Conservation (phyloP, 2,888 invertebrate genomes). For the Orthosia gothica region DNA sequence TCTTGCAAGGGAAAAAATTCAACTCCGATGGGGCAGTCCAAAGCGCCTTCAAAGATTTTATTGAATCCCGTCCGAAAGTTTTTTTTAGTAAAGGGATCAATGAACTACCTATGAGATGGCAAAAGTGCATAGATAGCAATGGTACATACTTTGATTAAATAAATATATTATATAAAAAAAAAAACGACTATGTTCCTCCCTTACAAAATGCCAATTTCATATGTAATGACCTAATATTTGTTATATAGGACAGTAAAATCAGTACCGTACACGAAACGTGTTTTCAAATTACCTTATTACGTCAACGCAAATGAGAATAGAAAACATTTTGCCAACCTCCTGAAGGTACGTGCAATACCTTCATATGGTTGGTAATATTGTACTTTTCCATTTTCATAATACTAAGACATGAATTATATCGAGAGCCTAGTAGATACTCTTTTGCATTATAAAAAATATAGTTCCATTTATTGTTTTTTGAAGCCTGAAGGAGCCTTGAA, state of each 20-base stretch:
- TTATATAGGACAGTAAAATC: not conserved
- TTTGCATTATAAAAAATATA: not conserved
- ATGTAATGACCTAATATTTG: too few species aligned
- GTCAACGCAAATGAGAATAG: not conserved
- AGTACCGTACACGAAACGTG: not conserved
- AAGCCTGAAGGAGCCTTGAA: not conserved
- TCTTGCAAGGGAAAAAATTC: too few species aligned
- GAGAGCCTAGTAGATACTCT: not conserved
- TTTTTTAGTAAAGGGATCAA: too few species aligned
- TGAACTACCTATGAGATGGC: too few species aligned
- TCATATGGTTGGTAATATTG: not conserved
- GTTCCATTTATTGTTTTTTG: not conserved
- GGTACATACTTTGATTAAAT: too few species aligned
- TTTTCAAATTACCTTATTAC: not conserved
- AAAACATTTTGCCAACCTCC: not conserved
- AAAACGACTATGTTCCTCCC: too few species aligned
- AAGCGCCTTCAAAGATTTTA: too few species aligned
- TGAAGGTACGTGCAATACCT: not conserved
- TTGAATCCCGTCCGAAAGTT: too few species aligned
- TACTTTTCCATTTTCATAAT: not conserved
- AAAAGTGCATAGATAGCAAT: too few species aligned
- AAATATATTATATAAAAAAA: too few species aligned
- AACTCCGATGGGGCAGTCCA: too few species aligned
- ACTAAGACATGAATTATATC: constrained; percentile 1
- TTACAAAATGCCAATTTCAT: too few species aligned